Evolutionary conservation across 2,113 vertebrate species (phyloP), one percentile per base, ranked within the genome.

Genomic region (Ondatra zibethicus): DNA sequence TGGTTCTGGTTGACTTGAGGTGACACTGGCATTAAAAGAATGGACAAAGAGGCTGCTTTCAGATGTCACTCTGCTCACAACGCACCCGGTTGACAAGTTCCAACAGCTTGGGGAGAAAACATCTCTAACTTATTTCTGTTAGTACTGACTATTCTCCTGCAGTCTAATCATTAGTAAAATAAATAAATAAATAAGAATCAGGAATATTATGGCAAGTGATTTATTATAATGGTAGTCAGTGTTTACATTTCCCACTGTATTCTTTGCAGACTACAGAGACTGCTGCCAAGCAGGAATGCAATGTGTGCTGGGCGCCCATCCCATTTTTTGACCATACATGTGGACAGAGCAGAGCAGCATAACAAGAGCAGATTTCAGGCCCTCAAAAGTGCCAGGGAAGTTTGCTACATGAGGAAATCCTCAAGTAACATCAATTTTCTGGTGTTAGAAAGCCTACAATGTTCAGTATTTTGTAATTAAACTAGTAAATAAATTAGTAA

Each of bases 371-470:
- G 31, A 66, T 86, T 96, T 86, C 47, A 80, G 90, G 42, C 66
- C 85, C 63, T 96, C 55, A 76, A 82, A 97, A 97, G 61, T 89
- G 65, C 75, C 91, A 93, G n/a, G 33, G 66, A 97, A 89, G 36
- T 50, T 75, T 33, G 66, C 76, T 36, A 80, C 89, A 80, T 52
- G 39, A 93, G 36, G 65, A 47, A 45, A 92, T 76, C 93, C 80
- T 42, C 58, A 92, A 75, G 42, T 75, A 39, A 66, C 39, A 19
- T 29, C 70, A 81, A 88, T 68, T 85, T 52, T 77, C 19, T 91
- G 61, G 86, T 91, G 66, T 82, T 63, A 73, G 13, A 91, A 55
- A 65, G 86, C 33, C 61, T 58, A 27, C 25, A 75, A 47, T 91
- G 84, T 52, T 92, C 90, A 66, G 50, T 36, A 65, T 70, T 63